Base-by-base conservation (phyloP, 2,113 vertebrate genomes). In the Notothenia coriiceps region DNA sequence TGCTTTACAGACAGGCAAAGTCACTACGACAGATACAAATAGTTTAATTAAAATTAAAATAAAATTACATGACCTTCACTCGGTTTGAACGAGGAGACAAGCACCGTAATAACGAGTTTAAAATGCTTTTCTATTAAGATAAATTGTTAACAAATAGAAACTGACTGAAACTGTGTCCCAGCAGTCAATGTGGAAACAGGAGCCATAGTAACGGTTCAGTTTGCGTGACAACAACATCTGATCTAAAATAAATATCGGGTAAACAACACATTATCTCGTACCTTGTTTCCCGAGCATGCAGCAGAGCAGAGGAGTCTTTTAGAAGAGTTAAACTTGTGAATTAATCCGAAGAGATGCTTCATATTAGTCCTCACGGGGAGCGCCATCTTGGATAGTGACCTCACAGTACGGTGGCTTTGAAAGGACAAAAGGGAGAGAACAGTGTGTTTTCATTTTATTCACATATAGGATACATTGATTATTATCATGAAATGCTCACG, bases 341-440 rank as follows among this genome's bases (percentile, higher is more conserved):
- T 89, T 57, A 88, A 83, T 1, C 78, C 25, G 44, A 67, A 29
- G 49, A 91, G 33, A 43, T 10, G 67, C 52, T 77, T 90, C 9
- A 86, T 15, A 40, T 83, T 85, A 15, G 59, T 84, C 44, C 87
- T 69, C 18, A 88, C 33, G 88, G 90, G 84, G 0, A 89, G 90
- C 94, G 94, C 93, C 95, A 95, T 95, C 35, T 94, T 95, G 85
- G 50, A 71, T 9, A 29, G 6, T 65, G 86, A 79, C 73, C 2
- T 86, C 66, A 44, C 12, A 2, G 47, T 94, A 94, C 88, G 91
- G 95, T n/a, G 70, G 82, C 89, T 64, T 22, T 6, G 51, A 18
- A 46, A 57, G 82, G 81, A 80, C 83, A 89, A 79, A 82, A n/a
- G 15, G 15, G 25, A 33, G 25, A 51, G 25, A 10, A 40, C 35